These are phyloP conservation scores for Ditylenchus weischeri DNA, from an alignment of 2,888 invertebrate genomes.

Conservation along the genomic window DNA sequence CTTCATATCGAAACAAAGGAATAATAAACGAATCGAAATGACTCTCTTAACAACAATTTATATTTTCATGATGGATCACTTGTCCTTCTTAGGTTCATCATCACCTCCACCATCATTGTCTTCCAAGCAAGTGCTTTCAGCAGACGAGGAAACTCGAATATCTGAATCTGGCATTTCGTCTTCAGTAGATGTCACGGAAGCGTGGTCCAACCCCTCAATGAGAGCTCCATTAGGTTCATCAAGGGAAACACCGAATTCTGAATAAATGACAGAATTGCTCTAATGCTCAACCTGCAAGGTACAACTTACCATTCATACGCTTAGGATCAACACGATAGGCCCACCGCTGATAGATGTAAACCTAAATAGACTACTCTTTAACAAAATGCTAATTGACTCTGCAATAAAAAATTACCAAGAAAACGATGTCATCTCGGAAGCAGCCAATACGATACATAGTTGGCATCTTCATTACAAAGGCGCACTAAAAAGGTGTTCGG, in stretches of 20 bases:
- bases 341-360: conserved; percentile 94
- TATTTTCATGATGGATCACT: not conserved
- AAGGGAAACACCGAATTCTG: conserved; percentile 92
- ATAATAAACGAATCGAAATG: not conserved
- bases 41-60: not conserved
- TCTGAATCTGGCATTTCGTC: too few relatives aligned
- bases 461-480: conserved; percentile 99
- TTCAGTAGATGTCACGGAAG: too few relatives aligned
- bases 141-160: too few relatives aligned
- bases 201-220: too few relatives aligned
- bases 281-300: too few relatives aligned
- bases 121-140: conserved; percentile 90
- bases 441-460: conserved; percentile 91
- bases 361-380: conserved; percentile 32
- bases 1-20: not conserved
- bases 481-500: conserved; percentile 74
- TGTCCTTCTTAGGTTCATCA: conserved; percentile 2
- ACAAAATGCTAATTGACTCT: not conserved
- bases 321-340: conserved; percentile 94
- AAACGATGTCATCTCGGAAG: conserved; percentile 96
- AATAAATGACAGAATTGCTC: not conserved
- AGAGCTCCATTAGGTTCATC: conserved; percentile 64
- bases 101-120: conserved; percentile 32
- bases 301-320: conserved; percentile 73
- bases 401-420: conserved; percentile 68